Conservation (phyloP, 2,113 vertebrate genomes). For the Gymnocephalus cernua region DNA sequence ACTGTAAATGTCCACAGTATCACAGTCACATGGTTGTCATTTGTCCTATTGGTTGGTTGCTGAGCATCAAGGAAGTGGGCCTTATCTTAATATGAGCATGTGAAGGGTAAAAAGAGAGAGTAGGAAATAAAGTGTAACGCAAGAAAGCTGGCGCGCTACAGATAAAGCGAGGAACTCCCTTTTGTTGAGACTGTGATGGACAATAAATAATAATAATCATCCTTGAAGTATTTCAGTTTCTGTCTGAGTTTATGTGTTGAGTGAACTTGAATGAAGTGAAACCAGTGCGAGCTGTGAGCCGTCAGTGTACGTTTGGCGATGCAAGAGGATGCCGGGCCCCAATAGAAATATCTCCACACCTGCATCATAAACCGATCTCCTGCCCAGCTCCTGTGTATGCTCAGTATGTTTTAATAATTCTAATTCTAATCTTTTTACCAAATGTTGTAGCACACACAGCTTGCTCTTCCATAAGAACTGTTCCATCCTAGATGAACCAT, state of each 20-base stretch:
- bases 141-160: background rate
- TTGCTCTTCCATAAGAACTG: background rate
- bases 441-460: background rate
- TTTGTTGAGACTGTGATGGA: background rate
- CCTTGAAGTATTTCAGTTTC: background rate
- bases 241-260: background rate
- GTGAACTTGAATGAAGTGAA: slow-evolving; percentile 6
- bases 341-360: slow-evolving; percentile 4
- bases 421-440: too few relatives aligned
- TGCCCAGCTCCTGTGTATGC: background rate
- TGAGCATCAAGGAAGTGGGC: background rate
- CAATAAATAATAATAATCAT: background rate
- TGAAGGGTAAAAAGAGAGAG: background rate
- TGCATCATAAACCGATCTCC: background rate
- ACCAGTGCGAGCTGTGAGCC: background rate
- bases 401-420: background rate
- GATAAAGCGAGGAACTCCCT: background rate
- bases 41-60: background rate
- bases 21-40: background rate
- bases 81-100: background rate
- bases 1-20: background rate
- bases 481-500: background rate
- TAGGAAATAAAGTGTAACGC: background rate
- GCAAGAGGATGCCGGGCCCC: background rate
- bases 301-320: background rate